Conservation (phyloP, 1,140 invertebrate genomes). For the Papilio helenus region DNA sequence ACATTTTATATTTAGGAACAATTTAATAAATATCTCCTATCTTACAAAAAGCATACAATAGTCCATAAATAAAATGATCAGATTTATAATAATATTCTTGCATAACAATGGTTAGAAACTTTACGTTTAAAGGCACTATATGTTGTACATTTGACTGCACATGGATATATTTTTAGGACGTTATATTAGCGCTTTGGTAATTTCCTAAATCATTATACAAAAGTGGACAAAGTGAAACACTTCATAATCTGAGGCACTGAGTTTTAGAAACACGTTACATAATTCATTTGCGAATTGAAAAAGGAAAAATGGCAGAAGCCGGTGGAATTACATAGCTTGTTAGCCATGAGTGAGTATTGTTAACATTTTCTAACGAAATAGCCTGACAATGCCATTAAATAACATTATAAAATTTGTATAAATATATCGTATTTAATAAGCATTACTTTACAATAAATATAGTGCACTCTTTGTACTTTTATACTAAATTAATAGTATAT, state of each 20-base stretch:
- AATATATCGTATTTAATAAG: conserved; percentile 18
- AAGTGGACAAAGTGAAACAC: conserved; percentile 23
- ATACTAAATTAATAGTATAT: conserved; percentile 50
- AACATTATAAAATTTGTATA: background rate
- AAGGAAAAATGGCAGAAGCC: conserved; percentile 12
- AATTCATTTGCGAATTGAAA: background rate
- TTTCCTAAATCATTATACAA: background rate
- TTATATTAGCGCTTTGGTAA: background rate
- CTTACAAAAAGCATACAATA: conserved; percentile 14
- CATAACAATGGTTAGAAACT: conserved; percentile 5
- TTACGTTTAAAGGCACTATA: conserved; percentile 26
- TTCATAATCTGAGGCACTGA: conserved; percentile 29
- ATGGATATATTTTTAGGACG: background rate
- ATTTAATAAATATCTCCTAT: conserved; percentile 5
- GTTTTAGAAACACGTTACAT: conserved; percentile 3
- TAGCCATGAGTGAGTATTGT: conserved; percentile 23
- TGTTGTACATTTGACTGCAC: conserved; percentile 13
- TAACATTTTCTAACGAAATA: conserved; percentile 17
- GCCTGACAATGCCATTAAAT: conserved; percentile 1
- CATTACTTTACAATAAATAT: conserved; percentile 45
- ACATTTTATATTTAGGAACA: conserved; percentile 34
- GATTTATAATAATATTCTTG: background rate
- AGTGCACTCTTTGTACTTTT: conserved; percentile 60
- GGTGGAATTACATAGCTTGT: background rate
- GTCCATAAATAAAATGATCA: background rate